phyloP scores from a whole-genome alignment of 2,113 vertebrate species.

The Lipophrys pholis region DNA sequence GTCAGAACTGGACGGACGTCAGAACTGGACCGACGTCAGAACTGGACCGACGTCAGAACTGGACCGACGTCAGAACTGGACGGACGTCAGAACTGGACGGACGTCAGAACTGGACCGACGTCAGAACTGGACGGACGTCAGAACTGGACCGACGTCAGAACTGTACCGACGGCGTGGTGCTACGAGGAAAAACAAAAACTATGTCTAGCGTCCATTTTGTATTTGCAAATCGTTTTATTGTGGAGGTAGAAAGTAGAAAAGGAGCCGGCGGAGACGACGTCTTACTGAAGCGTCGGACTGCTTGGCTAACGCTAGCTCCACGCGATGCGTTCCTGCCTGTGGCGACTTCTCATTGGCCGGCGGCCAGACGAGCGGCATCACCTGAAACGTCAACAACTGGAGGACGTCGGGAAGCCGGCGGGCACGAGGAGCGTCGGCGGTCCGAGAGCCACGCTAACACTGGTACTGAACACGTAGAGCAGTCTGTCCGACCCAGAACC shows the following conservation, averaged over 20 bases:
- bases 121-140: conserved; percentile 62
- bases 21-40: conserved; percentile 64
- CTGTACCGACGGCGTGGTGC: conserved; percentile 72
- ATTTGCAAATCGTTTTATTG: neutral
- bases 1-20: no score
- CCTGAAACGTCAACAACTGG: neutral
- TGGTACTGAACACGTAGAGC: neutral
- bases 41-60: conserved; percentile 61
- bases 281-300: no score
- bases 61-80: conserved; percentile 64
- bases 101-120: conserved; percentile 67
- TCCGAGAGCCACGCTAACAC: neutral
- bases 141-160: conserved; percentile 65
- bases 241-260: conserved; percentile 38
- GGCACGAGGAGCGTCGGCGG: no score
- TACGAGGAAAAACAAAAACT: conserved; percentile 53
- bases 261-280: conserved; percentile 27
- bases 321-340: no score
- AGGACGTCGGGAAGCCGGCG: neutral
- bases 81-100: conserved; percentile 65
- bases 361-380: conserved; percentile 43
- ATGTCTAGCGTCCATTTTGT: conserved; percentile 21
- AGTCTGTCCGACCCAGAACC: no score
- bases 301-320: no score
- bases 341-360: neutral